Evolutionary conservation across 2,113 vertebrate species (phyloP).

Genomic region (Paracanthobrama guichenoti): DNA sequence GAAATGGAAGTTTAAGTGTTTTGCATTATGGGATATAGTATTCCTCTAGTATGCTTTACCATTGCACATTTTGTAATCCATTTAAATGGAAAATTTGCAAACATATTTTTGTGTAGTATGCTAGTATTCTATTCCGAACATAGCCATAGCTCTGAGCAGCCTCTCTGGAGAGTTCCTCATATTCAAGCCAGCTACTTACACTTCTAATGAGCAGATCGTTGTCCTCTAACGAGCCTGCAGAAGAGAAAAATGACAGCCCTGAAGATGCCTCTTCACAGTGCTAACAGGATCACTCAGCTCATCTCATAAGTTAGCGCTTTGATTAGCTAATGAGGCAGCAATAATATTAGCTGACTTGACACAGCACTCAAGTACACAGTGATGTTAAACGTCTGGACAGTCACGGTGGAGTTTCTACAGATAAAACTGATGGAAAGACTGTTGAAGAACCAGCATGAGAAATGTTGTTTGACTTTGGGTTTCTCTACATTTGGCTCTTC

Average conservation of each 20-base stretch:
- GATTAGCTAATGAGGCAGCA: conserved; percentile 63
- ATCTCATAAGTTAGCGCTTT: conserved; percentile 56
- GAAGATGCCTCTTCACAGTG: conserved; percentile 57
- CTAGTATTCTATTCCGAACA: background rate
- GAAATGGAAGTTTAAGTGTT: background rate
- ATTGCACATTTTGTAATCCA: background rate
- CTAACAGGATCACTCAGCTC: conserved; percentile 57
- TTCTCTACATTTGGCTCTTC: conserved; percentile 8
- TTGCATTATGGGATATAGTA: background rate
- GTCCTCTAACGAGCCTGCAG: conserved; percentile 21
- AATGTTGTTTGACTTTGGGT: conserved; percentile 27
- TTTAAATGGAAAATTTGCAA: background rate
- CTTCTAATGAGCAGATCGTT: conserved; percentile 29
- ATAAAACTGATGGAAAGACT: background rate
- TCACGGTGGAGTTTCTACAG: background rate
- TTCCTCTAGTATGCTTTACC: background rate
- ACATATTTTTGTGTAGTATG: background rate
- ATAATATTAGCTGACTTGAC: conserved; percentile 58
- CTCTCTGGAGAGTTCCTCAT: conserved; percentile 8
- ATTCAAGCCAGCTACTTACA: background rate
- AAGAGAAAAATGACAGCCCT: conserved; percentile 29
- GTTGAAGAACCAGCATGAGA: background rate
- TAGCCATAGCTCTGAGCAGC: background rate
- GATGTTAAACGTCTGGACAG: conserved; percentile 2
- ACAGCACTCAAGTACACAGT: conserved; percentile 38